A percentile compares a stretch with the other conserved stretches of the same genome.
Evolutionary conservation across 2,797 vertebrate species (phyloP).

Genomic region (Smutsia gigantea): DNA sequence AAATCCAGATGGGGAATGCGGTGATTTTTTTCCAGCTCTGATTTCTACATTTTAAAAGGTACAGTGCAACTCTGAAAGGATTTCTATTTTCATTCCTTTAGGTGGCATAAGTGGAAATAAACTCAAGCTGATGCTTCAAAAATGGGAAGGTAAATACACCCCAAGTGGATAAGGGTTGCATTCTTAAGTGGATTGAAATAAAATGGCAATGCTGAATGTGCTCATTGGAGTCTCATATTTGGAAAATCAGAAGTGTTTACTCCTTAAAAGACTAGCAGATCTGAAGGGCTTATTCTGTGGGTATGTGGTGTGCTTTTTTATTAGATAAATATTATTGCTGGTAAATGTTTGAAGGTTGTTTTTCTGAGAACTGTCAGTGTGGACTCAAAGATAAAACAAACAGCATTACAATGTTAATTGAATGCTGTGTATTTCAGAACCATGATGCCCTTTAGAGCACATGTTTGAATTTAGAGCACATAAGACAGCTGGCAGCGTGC

Average conservation of each 20-base stretch:
- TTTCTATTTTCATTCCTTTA: constrained; percentile 79
- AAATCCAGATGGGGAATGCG: fast-evolving
- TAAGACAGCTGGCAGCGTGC: too few species aligned
- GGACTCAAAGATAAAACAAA: background rate
- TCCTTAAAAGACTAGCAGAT: background rate
- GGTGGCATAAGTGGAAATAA: constrained; percentile 87
- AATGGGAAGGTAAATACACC: constrained; percentile 85
- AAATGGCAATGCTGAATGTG: fast-evolving
- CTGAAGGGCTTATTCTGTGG: background rate
- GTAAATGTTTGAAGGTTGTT: background rate
- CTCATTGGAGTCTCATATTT: background rate
- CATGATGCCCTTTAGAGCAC: background rate
- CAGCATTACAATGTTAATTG: background rate
- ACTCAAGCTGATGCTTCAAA: constrained; percentile 88
- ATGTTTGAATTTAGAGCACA: background rate
- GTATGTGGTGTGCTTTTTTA: background rate
- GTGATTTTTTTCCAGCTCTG: background rate
- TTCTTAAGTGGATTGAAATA: background rate
- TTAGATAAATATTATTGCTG: constrained; percentile 7
- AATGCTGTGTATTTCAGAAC: background rate
- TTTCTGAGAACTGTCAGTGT: background rate
- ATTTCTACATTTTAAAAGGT: background rate
- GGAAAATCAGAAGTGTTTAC: background rate
- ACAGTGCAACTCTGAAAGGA: background rate
- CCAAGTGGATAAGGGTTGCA: background rate